Evolutionary conservation across 2,113 vertebrate species (phyloP).

Genomic region (Heloderma charlesbogerti): DNA sequence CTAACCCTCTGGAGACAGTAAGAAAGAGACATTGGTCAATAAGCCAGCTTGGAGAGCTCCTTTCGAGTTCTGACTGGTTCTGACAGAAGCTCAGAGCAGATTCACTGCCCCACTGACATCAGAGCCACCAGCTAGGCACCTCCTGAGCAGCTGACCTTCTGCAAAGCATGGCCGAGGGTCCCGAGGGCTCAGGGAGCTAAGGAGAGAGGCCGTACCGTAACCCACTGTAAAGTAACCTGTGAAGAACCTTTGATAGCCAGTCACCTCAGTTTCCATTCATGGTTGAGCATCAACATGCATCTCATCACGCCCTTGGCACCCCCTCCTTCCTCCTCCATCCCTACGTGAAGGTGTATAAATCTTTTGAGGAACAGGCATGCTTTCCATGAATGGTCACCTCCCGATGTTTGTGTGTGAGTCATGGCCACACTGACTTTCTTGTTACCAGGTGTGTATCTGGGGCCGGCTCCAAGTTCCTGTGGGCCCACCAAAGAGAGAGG

Average conservation of each 20-base stretch:
- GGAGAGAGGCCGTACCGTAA: not conserved
- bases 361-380: not conserved
- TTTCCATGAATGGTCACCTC: not conserved
- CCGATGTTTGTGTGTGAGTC: not conserved
- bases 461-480: not conserved
- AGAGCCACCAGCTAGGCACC: too few relatives aligned
- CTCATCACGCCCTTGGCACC: not conserved
- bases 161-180: not conserved
- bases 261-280: not conserved
- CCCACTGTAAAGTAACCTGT: not conserved
- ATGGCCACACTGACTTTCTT: not conserved
- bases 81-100: too few relatives aligned
- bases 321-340: not conserved
- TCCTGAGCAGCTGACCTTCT: not conserved
- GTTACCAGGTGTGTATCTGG: not conserved
- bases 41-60: too few relatives aligned
- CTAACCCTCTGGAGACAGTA: too few relatives aligned
- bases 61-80: too few relatives aligned
- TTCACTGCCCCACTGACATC: too few relatives aligned
- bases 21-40: too few relatives aligned
- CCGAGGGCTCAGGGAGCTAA: not conserved
- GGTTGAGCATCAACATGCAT: not conserved
- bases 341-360: not conserved
- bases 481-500: not conserved
- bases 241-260: not conserved